Base-by-base conservation (phyloP, 2,797 vertebrate genomes). In the Darevskia nairensis region DNA sequence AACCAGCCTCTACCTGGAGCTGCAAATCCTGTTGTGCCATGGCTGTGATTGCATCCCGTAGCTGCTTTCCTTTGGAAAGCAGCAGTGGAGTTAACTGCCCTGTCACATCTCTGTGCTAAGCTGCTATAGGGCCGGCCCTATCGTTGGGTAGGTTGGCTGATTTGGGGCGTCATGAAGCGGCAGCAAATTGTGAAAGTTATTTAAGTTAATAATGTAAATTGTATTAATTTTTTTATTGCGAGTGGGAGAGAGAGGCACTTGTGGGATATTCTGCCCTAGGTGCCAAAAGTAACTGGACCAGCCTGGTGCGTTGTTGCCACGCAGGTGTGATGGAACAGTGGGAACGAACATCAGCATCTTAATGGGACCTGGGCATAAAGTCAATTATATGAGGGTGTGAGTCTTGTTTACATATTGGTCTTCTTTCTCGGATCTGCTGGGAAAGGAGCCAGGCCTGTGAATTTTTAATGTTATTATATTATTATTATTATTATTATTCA, bases 351-450 rank as follows among this genome's bases (percentile, higher is more conserved):
- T 50, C 8, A 15, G 59, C 50, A 59, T 61, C 44, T 75, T 32
- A 61, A 4, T 2, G 19, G 27, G 27, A 44, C 0, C 5, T 3
- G 69, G 10, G 61, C 27, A 6, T 29, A n/a, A 61, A 32, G 46
- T 17, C 0, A 11, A 82, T 46, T 46, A 17, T 1, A 17, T 2
- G 75, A 84, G 44, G 76, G 35, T 88, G 44, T 76, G 19, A 41
- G 25, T 76, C 61, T 69, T 86, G 88, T 86, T 89, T 89, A 85
- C 84, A 68, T 41, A 76, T 81, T 2, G 41, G 39, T 21, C 79
- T 29, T 50, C 29, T 21, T 89, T 41, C 35, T 69, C 35, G 8
- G 88, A 29, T 21, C 71, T 50, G 50, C 71, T 55, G 59, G 61
- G 59, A 27, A 89, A 35, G 29, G 11, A 82, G 27, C 78, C 27